Evolutionary conservation across 2,797 vertebrate species (phyloP), one percentile per base, ranked within the genome.

Genomic region (Acipenser ruthenus): DNA sequence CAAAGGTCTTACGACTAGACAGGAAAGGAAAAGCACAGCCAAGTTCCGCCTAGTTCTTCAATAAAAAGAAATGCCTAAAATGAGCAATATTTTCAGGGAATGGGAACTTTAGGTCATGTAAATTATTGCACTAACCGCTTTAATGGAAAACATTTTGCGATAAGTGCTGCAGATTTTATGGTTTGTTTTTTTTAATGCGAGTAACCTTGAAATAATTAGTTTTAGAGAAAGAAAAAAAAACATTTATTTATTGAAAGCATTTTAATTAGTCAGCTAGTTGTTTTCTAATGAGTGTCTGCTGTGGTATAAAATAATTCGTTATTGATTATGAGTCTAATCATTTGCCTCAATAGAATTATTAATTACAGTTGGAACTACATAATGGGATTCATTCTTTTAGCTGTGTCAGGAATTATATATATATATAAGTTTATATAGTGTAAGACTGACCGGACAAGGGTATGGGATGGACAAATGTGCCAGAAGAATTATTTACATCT

Each of bases 281-380:
- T 10, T 63, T 53, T 67, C 69, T 77, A 69, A 68, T 67, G 67
- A 74, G 53, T 37, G 47, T 56, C 58, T 50, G 23, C 63, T 7
- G 7, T 8, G 60, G 65, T 63, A 72, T 66, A 70, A 72, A 79
- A 71, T 66, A 71, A 75, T 73, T 69, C 68, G 12, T 60, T 65
- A 73, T 67, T 65, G 67, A 77, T 72, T 73, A 72, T 68, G 60
- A 70, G 64, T 8, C 65, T 13, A 58, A 65, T 65, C 62, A 67
- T 68, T 64, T 66, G 48, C 18, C 11, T 47, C 65, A 66, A 56
- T 49, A 23, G 18, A 13, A 13, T 8, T 8, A 50, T 67, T 55
- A 12, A 65, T 56, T 49, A 60, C 10, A 56, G 60, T 10, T 11
- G 60, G 49, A 60, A 4, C 18, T 10, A 18, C 55, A 65, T 58